These are phyloP conservation scores for Lysandra bellargus DNA, from an alignment of 2,888 invertebrate genomes.

Conservation along the genomic window DNA sequence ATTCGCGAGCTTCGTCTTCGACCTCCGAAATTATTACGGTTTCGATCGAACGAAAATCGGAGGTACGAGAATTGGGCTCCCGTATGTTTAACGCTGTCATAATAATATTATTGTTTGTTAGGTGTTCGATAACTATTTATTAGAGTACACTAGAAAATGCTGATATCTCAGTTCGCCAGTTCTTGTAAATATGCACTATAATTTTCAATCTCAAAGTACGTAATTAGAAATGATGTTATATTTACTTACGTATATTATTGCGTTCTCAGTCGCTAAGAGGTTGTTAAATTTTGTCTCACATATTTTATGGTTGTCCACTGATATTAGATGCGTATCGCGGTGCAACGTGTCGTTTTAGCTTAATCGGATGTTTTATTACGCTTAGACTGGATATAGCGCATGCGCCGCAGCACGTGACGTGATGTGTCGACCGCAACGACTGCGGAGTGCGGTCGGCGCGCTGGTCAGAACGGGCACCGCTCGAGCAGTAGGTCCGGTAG, in stretches of 20 bases:
- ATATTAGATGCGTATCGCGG: neutral
- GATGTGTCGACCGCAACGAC: too few species aligned
- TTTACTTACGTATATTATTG: neutral
- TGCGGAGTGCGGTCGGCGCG: neutral
- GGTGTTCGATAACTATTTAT: neutral
- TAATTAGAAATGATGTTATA: neutral
- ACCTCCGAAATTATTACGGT: neutral
- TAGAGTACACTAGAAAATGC: neutral
- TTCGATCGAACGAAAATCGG: neutral
- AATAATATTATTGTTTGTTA: neutral
- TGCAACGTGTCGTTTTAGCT: neutral
- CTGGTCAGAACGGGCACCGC: conserved; percentile 20
- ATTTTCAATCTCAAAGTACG: neutral
- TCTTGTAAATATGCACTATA: neutral
- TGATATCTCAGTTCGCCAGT: neutral
- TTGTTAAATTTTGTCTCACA: neutral
- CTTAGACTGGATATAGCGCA: neutral
- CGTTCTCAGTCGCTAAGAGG: neutral
- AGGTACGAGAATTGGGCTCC: neutral
- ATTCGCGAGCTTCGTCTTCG: neutral
- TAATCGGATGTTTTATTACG: neutral
- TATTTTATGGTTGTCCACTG: neutral
- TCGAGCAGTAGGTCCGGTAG: conserved; percentile 36
- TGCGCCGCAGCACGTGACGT: too few species aligned
- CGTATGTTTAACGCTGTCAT: neutral